Base-by-base conservation (phyloP, 1,140 invertebrate species). In the Drosophila asahinai region DNA sequence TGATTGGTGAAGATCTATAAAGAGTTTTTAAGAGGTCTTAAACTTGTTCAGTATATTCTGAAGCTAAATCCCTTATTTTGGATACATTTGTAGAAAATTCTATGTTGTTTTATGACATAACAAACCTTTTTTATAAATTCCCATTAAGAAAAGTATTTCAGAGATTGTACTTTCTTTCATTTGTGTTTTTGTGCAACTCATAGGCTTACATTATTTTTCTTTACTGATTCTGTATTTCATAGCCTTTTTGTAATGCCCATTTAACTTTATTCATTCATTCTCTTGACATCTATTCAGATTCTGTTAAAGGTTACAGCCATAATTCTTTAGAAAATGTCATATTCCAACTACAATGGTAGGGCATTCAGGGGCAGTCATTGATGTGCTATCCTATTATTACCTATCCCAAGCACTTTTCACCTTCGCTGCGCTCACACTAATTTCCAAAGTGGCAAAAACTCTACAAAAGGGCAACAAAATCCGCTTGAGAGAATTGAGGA, bases 391-490 rank as follows among this genome's bases (percentile, higher is more conserved):
- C 80, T 49, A 65, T 83, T 83, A 68, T 80, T 80, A 64, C 76
- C 64, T 71, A 82, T 76, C 58, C 84, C 73, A 86, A 79, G 75
- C 81, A 86, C 75, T 86, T 86, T 86, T 75, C 83, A 86, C 82
- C 81, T 83, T 79, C 27, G 8, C 36, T 54, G 12, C 17, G 33
- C 42, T 52, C 54, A 36, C 63, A 43, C 40, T 42, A 61, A 49
- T 49, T 54, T 49, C 52, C 52, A 55, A 54, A 75, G 70, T 77
- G 77, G 80, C 67, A 68, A 51, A 73, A 68, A 63, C 51, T 54
- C 48, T 19, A 54, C 74, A 67, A 78, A 81, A 76, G 83, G 81
- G 73, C 67, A 73, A 68, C 63, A 68, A 57, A 61, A 66, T 81
- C 30, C 48, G 40, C 67, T 48, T 22, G 45, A 15, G 47, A 62